A percentile compares a stretch with the other conserved stretches of the same genome.
These are phyloP conservation scores for Bombycilla garrulus DNA, from an alignment of 2,113 vertebrate species.

Conservation along the genomic window DNA sequence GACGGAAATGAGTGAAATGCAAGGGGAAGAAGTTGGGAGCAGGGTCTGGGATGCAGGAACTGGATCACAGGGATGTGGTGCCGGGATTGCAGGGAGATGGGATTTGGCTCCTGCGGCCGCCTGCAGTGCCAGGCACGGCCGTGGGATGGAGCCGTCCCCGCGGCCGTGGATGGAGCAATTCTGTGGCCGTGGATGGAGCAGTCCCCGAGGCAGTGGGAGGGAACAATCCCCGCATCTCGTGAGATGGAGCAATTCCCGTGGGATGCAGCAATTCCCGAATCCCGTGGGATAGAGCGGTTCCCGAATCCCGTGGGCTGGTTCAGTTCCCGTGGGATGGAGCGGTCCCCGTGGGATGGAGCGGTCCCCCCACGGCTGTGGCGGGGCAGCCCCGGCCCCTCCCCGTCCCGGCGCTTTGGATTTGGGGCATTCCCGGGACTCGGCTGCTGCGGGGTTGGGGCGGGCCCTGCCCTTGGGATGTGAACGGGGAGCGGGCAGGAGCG, in stretches of 20 bases:
- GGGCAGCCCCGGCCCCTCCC: background rate
- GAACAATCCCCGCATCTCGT: background rate
- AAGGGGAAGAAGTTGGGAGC: background rate
- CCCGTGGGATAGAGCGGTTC: background rate
- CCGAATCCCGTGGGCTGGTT: background rate
- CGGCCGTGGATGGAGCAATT: background rate
- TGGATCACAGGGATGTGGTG: background rate
- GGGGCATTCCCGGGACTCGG: background rate
- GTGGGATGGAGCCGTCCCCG: background rate
- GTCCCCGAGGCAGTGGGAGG: background rate
- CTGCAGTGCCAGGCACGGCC: background rate
- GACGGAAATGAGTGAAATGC: background rate
- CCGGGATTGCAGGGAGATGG: background rate
- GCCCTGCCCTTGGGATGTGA: background rate
- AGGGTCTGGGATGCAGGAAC: background rate
- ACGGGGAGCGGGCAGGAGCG: too few species aligned
- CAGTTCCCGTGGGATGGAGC: background rate
- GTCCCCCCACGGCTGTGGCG: background rate
- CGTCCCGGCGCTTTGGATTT: accelerated
- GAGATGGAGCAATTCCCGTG: background rate
- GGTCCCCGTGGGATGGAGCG: too few species aligned
- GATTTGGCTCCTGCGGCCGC: background rate
- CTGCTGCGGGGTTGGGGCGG: background rate
- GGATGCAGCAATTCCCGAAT: background rate
- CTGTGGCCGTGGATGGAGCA: background rate